These are phyloP conservation scores for Diphyllodes magnificus DNA, from an alignment of 2,113 vertebrate genomes.

Conservation along the genomic window DNA sequence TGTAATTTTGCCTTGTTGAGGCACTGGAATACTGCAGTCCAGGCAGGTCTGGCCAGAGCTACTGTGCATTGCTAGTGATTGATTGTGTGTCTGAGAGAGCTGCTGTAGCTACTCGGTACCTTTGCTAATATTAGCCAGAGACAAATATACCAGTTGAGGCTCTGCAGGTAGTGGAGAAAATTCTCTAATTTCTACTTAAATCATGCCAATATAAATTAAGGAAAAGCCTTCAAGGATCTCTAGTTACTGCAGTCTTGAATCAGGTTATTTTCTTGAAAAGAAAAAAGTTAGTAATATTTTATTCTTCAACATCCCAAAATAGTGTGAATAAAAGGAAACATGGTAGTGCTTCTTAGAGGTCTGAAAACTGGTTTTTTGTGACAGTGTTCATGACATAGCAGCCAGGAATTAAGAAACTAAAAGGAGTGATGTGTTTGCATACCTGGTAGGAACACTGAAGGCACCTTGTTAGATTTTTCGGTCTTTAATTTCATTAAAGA, in stretches of 20 bases:
- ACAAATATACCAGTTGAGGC: background rate
- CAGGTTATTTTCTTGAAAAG: background rate
- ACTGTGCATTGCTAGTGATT: background rate
- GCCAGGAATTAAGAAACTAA: background rate
- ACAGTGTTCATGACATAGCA: background rate
- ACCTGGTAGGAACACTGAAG: background rate
- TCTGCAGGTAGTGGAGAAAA: background rate
- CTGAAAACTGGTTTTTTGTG: background rate
- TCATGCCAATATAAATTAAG: background rate
- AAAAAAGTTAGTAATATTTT: background rate
- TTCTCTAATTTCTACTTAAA: background rate
- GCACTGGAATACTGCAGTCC: background rate
- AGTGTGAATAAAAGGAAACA: background rate
- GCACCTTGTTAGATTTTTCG: background rate
- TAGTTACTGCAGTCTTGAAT: background rate
- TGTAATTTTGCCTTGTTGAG: background rate
- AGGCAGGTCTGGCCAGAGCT: background rate
- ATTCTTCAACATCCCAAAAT: background rate
- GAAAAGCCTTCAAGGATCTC: background rate
- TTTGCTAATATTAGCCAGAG: background rate
- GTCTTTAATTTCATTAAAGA: background rate
- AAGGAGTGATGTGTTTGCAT: background rate
- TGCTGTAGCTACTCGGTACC: background rate
- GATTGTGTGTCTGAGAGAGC: rapidly evolving
- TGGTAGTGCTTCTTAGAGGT: background rate